Evolutionary conservation across 1,140 invertebrate genomes (phyloP).

Genomic region (Zophobas atratus): DNA sequence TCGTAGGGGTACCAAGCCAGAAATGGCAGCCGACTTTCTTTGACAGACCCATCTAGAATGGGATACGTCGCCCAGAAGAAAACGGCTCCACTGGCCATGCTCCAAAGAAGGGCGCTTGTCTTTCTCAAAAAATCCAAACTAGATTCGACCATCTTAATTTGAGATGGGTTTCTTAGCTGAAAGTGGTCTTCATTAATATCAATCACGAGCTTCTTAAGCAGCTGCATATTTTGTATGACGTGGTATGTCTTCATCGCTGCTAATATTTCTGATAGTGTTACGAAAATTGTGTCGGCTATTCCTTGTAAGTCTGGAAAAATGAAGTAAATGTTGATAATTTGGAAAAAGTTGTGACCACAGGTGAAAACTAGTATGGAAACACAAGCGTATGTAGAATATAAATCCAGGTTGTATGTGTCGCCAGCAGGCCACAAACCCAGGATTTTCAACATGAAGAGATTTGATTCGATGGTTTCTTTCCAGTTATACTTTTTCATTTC

Average conservation of each 20-base stretch:
- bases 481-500: no score
- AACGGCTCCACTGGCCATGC: neutral
- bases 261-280: neutral
- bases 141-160: neutral
- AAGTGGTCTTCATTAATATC: neutral
- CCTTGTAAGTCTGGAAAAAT: slow-evolving; percentile 11
- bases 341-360: slow-evolving; percentile 12
- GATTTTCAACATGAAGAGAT: no score
- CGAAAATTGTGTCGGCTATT: slow-evolving; percentile 1
- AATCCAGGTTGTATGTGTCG: neutral
- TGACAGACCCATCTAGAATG: neutral
- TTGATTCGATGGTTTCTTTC: no score
- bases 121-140: neutral
- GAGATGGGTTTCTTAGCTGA: slow-evolving; percentile 5
- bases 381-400: neutral
- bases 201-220: slow-evolving; percentile 11
- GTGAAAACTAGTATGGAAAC: neutral
- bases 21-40: neutral
- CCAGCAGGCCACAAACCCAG: no score
- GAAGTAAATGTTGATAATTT: slow-evolving; percentile 30
- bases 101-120: neutral
- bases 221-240: slow-evolving; percentile 3
- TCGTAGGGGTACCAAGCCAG: slow-evolving; percentile 19
- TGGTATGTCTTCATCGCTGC: neutral
- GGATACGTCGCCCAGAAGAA: slow-evolving; percentile 33